Conservation (phyloP, 2,797 vertebrate species). For the Chloroceryle inda region DNA sequence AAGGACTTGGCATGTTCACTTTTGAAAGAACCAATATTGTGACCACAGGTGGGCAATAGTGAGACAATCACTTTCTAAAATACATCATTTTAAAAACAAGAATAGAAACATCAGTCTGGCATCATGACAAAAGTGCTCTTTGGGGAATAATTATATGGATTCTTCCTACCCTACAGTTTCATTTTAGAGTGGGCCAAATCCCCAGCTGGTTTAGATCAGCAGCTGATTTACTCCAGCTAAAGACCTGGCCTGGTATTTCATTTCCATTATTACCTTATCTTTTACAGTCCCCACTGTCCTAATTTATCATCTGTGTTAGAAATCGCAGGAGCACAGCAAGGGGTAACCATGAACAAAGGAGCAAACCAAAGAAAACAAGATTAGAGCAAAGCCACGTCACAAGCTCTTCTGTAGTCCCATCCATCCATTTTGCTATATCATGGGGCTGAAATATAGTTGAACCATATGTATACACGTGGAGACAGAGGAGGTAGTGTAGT, state of each 20-base stretch:
- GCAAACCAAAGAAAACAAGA: conserved; percentile 14
- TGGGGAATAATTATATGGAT: conserved; percentile 70
- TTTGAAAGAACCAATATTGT: conserved; percentile 56
- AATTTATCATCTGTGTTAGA: conserved; percentile 54
- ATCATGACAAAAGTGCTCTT: conserved; percentile 64
- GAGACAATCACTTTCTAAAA: conserved; percentile 69
- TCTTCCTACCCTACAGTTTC: conserved; percentile 66
- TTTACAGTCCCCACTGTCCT: conserved; percentile 61
- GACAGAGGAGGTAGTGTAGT: accelerated
- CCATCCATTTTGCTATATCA: not conserved
- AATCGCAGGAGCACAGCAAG: not conserved
- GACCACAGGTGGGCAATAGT: conserved; percentile 71
- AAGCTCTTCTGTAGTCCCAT: not conserved
- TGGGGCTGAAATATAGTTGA: not conserved
- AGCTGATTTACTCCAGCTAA: conserved; percentile 73
- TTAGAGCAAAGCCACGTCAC: not conserved
- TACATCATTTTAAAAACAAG: conserved; percentile 70
- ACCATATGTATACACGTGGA: not conserved
- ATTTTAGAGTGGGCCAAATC: conserved; percentile 70
- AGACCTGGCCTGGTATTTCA: conserved; percentile 65
- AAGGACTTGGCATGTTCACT: conserved; percentile 47
- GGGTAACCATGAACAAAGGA: conserved; percentile 41
- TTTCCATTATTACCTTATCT: conserved; percentile 74
- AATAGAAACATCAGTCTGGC: conserved; percentile 74
- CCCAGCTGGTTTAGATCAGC: conserved; percentile 71